A percentile compares a stretch with the other conserved stretches of the same genome.
Conservation (phyloP, 2,888 invertebrate genomes). For the Sarcophaga carnaria region DNA sequence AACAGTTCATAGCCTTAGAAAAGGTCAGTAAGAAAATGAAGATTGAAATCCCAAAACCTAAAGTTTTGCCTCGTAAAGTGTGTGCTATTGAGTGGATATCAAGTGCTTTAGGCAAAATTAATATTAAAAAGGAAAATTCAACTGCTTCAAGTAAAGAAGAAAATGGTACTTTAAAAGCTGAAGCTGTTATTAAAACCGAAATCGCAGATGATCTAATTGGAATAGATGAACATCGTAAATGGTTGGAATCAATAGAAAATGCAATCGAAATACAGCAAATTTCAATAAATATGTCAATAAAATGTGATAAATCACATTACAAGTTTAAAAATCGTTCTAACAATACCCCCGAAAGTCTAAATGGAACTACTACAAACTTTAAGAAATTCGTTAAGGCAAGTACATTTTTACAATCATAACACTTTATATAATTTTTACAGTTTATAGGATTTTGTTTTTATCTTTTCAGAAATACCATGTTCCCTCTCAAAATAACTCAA, state of each 20-base stretch:
- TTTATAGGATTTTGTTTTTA: conserved; percentile 32
- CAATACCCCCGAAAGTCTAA: conserved; percentile 61
- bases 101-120: conserved; percentile 73
- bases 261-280: conserved; percentile 75
- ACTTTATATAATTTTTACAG: neutral
- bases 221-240: conserved; percentile 71
- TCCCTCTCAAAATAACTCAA: conserved; percentile 36
- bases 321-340: conserved; percentile 38
- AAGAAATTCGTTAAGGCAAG: conserved; percentile 80
- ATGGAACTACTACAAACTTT: conserved; percentile 73
- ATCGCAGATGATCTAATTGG: conserved; percentile 50
- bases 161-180: conserved; percentile 55
- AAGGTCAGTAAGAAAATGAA: conserved; percentile 62
- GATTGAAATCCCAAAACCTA: conserved; percentile 70
- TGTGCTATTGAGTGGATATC: conserved; percentile 77
- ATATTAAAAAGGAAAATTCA: conserved; percentile 68
- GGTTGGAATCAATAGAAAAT: conserved; percentile 75
- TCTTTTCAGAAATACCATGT: conserved; percentile 63
- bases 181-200: conserved; percentile 54
- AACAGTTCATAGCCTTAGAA: conserved; percentile 67
- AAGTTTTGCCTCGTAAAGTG: conserved; percentile 71
- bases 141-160: conserved; percentile 28
- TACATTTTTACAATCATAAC: neutral
- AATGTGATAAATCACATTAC: conserved; percentile 57
- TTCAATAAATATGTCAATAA: conserved; percentile 44